Percentiles rank a stretch among this genome's conserved stretches.
Conservation (phyloP, 2,888 invertebrate species). For the Tachina grossa region DNA sequence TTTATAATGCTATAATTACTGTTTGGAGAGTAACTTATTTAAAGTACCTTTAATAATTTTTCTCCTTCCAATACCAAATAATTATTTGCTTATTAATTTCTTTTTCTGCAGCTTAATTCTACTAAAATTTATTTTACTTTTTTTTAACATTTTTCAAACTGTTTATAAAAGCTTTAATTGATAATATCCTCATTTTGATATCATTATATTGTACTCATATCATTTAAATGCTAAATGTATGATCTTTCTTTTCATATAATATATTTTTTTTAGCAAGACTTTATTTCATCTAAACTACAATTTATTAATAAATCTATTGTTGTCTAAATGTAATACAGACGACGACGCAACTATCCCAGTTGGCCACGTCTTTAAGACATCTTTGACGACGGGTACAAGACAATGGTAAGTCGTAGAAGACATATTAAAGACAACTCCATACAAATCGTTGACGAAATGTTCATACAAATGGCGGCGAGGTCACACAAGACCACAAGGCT, state of each 20-base stretch:
- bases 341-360: constrained; percentile 7
- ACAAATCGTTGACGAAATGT: too few species aligned
- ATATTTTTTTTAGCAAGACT: neutral
- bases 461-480: too few species aligned
- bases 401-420: too few species aligned
- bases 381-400: too few species aligned
- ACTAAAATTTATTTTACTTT: neutral
- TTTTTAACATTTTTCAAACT: constrained; percentile 10
- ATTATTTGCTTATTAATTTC: neutral
- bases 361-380: too few species aligned
- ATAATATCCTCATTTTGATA: constrained; percentile 63
- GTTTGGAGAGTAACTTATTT: too few species aligned
- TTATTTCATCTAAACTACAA: constrained; percentile 38
- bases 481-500: too few species aligned
- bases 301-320: constrained; percentile 64
- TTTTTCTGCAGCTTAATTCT: neutral
- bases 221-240: constrained; percentile 26
- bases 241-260: constrained; percentile 10
- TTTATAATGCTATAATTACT: too few species aligned
- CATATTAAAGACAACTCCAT: too few species aligned
- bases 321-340: constrained; percentile 33
- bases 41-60: neutral
- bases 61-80: neutral
- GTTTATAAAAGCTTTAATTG: constrained; percentile 52
- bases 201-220: constrained; percentile 38